A percentile compares a stretch with the other conserved stretches of the same genome.
Evolutionary conservation across 1,140 invertebrate genomes (phyloP).

Genomic region (Leptinotarsa lineolata): DNA sequence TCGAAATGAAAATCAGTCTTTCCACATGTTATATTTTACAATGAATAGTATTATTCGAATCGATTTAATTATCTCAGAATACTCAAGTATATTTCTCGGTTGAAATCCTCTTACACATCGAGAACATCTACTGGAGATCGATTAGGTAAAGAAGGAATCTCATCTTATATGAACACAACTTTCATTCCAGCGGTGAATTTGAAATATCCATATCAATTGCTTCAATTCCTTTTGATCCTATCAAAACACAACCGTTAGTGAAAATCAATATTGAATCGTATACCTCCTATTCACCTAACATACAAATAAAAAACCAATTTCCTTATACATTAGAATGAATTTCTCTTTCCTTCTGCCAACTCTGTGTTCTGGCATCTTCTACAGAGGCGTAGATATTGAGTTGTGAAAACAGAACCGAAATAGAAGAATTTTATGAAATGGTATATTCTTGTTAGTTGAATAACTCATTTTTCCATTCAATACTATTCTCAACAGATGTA

Average conservation of each 20-base stretch:
- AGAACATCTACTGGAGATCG: background rate
- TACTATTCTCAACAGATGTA: too few species aligned
- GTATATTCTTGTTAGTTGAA: too few species aligned
- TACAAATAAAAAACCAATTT: conserved; percentile 7
- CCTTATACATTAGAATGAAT: background rate
- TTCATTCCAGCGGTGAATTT: background rate
- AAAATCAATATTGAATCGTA: conserved; percentile 1
- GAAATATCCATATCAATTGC: background rate
- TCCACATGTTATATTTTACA: background rate
- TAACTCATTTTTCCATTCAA: too few species aligned
- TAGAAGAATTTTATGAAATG: too few species aligned
- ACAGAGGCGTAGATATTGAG: too few species aligned
- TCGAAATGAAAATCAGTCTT: background rate
- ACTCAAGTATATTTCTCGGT: background rate
- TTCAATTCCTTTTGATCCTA: background rate
- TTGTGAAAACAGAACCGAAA: too few species aligned
- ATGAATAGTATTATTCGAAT: too few species aligned
- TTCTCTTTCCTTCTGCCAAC: background rate
- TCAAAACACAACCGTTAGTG: background rate
- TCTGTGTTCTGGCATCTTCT: too few species aligned
- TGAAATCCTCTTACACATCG: background rate
- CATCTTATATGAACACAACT: background rate
- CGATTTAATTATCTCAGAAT: too few species aligned
- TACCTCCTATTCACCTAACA: background rate
- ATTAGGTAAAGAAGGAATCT: background rate